Conservation (phyloP, 2,888 invertebrate species). For the Melangyna quadrimaculata region DNA sequence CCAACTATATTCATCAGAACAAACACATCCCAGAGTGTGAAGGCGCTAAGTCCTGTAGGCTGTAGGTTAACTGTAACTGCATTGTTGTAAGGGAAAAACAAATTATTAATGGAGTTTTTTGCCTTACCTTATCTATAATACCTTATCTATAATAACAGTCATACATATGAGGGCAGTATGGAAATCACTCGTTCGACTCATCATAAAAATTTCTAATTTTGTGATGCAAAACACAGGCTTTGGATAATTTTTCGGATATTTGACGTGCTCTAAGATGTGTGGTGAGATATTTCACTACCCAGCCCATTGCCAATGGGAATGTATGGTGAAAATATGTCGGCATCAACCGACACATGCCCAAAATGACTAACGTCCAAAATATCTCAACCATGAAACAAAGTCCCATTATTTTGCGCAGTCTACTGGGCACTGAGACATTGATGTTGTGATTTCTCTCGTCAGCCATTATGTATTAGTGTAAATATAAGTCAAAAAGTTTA, state of each 20-base stretch:
- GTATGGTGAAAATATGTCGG: constrained; percentile 88
- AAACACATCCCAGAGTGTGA: constrained; percentile 87
- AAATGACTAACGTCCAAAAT: constrained; percentile 84
- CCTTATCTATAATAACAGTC: constrained; percentile 80
- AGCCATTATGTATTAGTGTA: constrained; percentile 83
- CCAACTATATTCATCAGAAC: constrained; percentile 88
- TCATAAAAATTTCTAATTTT: constrained; percentile 82
- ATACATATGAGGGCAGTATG: constrained; percentile 80
- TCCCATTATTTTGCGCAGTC: constrained; percentile 79
- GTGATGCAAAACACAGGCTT: constrained; percentile 82
- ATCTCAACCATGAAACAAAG: constrained; percentile 84
- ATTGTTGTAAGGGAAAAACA: constrained; percentile 80
- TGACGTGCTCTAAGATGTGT: constrained; percentile 83
- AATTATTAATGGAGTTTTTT: background rate
- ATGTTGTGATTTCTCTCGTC: constrained; percentile 80
- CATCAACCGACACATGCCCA: constrained; percentile 89
- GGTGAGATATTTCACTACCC: constrained; percentile 86
- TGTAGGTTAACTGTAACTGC: constrained; percentile 88
- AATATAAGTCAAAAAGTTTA: too few relatives aligned
- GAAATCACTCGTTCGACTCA: constrained; percentile 81
- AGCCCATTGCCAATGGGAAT: constrained; percentile 86
- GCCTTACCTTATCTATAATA: background rate
- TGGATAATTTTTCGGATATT: constrained; percentile 82
- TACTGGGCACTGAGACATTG: constrained; percentile 79
- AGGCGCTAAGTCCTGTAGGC: constrained; percentile 87